A percentile compares a stretch with the other conserved stretches of the same genome.
Evolutionary conservation across 2,797 vertebrate genomes (phyloP).

Genomic region (Garrulus glandarius): DNA sequence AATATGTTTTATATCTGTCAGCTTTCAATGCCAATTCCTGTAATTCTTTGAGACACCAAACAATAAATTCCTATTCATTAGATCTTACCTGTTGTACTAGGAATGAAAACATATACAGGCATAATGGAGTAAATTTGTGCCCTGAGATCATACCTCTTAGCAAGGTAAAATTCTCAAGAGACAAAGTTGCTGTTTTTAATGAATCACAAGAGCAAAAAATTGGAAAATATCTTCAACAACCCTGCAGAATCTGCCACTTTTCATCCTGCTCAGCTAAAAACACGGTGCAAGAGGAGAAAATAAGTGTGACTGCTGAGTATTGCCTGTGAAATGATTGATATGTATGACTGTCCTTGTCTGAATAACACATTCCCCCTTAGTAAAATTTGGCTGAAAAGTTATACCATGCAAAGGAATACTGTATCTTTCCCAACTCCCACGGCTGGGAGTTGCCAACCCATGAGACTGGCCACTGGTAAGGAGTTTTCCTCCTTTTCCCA

Average conservation of each 20-base stretch:
- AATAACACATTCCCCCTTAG: background rate
- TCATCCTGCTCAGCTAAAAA: background rate
- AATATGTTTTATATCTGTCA: background rate
- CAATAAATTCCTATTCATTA: background rate
- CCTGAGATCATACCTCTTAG: background rate
- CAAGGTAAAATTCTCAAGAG: background rate
- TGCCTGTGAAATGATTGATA: background rate
- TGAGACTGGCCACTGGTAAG: background rate
- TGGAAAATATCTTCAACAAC: background rate
- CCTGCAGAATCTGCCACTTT: background rate
- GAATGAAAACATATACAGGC: background rate
- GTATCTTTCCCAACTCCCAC: background rate
- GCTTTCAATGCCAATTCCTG: background rate
- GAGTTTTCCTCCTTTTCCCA: background rate
- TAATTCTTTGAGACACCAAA: background rate
- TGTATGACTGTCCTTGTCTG: background rate
- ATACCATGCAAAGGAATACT: background rate
- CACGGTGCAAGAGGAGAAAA: background rate
- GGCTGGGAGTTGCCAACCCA: background rate
- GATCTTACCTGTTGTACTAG: background rate
- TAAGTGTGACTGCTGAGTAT: background rate
- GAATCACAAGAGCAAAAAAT: background rate
- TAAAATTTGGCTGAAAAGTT: background rate
- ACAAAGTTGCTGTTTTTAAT: background rate
- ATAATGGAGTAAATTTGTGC: background rate